Base-by-base conservation (phyloP, 2,113 vertebrate genomes). In the Cyprinodon variegatus region DNA sequence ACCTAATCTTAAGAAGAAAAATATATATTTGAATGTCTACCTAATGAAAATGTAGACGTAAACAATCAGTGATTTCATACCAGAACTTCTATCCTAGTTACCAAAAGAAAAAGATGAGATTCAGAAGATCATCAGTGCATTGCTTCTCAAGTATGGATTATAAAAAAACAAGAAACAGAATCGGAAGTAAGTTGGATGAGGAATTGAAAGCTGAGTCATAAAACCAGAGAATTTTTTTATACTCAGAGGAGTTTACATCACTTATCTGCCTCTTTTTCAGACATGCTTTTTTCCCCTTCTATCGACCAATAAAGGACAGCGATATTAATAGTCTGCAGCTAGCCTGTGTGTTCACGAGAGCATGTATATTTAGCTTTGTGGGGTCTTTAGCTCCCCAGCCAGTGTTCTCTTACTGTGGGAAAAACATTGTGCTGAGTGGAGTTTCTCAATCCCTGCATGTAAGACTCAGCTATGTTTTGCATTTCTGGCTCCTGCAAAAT, bases 361-460 rank as follows among this genome's bases (percentile, higher is more conserved):
- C 83, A 86, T 88, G 76, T 95, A 93, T 94, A 93, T 94, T 94
- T 94, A 95, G 93, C 88, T 61, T 36, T 2, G 70, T 66, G 82
- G 90, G 86, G 84, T 90, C 90, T 83, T 57, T 65, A 82, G 80
- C 66, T 29, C 84, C 71, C 85, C 74, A 40, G 79, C 72, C 72
- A 0, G 59, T 41, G n/a, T 74, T 84, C 69, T 64, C 67, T 86
- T 72, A 79, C 73, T 90, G 84, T 89, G 80, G 86, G 90, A 86
- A 90, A 65, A 88, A 86, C 72, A 78, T 75, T 79, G 65, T 65
- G 40, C 69, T 36, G 69, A 73, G 83, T 68, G 68, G 85, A 78
- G 74, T 11, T 63, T 12, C 70, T 68, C 57, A 65, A 72, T 59
- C 50, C 29, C 53, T 6, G 39, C 70, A 46, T 66, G 11, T 79